These are phyloP conservation scores for Hirtodrosophila cameraria DNA, from an alignment of 2,888 invertebrate genomes.

Conservation along the genomic window DNA sequence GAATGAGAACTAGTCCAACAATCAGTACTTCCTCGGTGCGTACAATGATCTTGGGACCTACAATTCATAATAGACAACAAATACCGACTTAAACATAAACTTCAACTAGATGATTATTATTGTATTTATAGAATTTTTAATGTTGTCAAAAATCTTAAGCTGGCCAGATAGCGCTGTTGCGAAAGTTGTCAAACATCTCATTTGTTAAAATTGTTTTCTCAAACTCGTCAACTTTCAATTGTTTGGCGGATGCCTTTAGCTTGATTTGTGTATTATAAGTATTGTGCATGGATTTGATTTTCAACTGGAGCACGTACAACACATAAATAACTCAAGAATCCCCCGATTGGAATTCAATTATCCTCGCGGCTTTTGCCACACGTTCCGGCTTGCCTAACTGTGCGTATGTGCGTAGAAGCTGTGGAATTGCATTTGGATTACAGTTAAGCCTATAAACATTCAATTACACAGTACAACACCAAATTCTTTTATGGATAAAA, in stretches of 20 bases:
- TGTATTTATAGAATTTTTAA: no score
- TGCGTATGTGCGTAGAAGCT: not conserved
- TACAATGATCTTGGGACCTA: constrained; percentile 89
- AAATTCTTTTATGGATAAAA: no score
- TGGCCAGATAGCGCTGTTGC: no score
- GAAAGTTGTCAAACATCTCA: not conserved
- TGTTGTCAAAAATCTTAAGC: no score
- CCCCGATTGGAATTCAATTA: constrained; percentile 65
- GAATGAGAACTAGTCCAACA: constrained; percentile 92
- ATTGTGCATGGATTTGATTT: not conserved
- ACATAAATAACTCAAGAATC: constrained; percentile 56
- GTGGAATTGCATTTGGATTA: constrained; percentile 42
- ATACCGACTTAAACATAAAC: not conserved
- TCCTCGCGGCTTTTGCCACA: constrained; percentile 20
- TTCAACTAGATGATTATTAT: not conserved
- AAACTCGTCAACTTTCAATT: no score
- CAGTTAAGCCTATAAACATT: constrained; percentile 51
- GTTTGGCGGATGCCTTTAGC: no score
- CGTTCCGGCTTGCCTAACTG: not conserved
- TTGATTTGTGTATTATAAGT: no score
- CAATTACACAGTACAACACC: no score
- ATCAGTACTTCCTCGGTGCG: constrained; percentile 93
- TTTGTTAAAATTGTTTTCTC: not conserved
- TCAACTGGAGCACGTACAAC: constrained; percentile 49
- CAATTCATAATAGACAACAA: not conserved